Evolutionary conservation across 2,113 vertebrate species (phyloP), one percentile per base, ranked within the genome.

Genomic region (Lophotis ruficrista): DNA sequence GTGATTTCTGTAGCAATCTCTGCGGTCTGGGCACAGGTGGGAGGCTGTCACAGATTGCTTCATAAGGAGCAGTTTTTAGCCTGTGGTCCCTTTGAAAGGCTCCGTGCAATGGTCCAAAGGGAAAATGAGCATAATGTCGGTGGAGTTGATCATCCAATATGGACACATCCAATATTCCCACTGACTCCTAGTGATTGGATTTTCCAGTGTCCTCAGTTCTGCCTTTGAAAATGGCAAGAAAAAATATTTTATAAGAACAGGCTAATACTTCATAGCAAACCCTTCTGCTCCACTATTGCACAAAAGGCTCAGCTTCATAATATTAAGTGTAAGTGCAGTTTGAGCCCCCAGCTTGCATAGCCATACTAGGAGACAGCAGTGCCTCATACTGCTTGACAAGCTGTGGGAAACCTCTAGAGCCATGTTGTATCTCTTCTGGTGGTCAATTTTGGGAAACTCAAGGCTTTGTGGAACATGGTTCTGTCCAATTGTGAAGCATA

Each of bases 101-200:
- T 62, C 10, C 3, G 0, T 41, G n/a, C 83, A 58, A 56, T 69
- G n/a, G 24, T 71, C 9, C 0, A 1, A 66, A 58, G 41, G 31
- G 54, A 82, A 70, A 75, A 58, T 25, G 10, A 81, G 5, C 3
- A 0, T 83, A 31, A 14, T 38, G 17, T 45, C 38, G 35, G 24
- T 75, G 31, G 51, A 20, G 28, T 56, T 37, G 30, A 27, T 92
- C 53, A 72, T 82, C 43, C 35, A 28, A 17, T 37, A 14, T 12
- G 8, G 51, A 20, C 25, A 22, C 6, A 4, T 43, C 41, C 41
- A 43, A 6, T 43, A 43, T 81, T 73, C 31, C 50, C 83, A 17
- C 50, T 75, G 28, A 35, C 21, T 93, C 6, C 10, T 6, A 22
- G 28, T n/a, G 27, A 71, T 30, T 2, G 2, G 21, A 38, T 71